Evolutionary conservation across 2,113 vertebrate species (phyloP).

Genomic region (Onychostoma macrolepis): DNA sequence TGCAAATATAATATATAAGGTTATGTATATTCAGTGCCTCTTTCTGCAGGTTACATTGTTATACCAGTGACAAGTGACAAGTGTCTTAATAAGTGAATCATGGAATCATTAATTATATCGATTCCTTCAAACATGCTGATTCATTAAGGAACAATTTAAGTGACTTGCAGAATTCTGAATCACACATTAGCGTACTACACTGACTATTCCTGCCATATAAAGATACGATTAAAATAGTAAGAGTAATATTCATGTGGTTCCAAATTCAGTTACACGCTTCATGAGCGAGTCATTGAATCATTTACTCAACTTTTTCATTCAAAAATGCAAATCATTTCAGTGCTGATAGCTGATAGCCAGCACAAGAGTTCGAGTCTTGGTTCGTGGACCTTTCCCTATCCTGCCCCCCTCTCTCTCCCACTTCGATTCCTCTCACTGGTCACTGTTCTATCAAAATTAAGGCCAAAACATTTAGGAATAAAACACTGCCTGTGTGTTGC

Average conservation of each 20-base stretch:
- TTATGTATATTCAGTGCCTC: neutral
- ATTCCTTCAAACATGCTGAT: neutral
- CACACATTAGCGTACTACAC: no score
- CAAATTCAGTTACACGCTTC: neutral
- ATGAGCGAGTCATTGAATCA: neutral
- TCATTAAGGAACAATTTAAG: neutral
- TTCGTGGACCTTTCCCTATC: no score
- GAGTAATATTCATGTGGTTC: neutral
- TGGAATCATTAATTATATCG: neutral
- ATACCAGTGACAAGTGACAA: neutral
- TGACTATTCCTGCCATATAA: neutral
- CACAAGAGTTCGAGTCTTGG: neutral
- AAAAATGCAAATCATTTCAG: neutral
- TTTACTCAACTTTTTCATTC: neutral
- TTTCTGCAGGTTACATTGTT: neutral
- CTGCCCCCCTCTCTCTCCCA: no score
- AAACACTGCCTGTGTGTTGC: neutral
- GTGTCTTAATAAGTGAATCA: neutral
- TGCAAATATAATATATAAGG: neutral
- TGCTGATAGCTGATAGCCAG: neutral
- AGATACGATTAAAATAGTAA: no score
- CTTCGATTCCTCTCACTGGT: no score
- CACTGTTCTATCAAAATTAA: no score
- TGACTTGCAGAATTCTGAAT: neutral
- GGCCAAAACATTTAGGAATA: neutral